Base-by-base conservation (phyloP, 2,797 vertebrate genomes). In the Argentina silus region DNA sequence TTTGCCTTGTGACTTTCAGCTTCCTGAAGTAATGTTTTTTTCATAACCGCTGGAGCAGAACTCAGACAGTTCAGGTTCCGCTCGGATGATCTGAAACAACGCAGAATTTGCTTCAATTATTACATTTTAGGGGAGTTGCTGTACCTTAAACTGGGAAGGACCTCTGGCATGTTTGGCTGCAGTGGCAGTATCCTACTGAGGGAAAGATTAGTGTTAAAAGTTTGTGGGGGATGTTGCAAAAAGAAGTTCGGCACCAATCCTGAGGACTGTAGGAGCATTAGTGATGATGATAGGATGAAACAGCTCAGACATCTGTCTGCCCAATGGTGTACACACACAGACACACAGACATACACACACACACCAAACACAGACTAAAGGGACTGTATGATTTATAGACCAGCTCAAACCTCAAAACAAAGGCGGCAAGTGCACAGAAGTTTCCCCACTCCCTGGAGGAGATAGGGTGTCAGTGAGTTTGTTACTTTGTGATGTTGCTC, bases 1-100 rank as follows among this genome's bases (percentile, higher is more conserved):
- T 84, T 67, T 12, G 78, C 74, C 75, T 74, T 78, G 66, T 83
- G 86, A 74, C 77, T 84, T 70, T 70, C 71, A 43, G 72, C 60
- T 78, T 78, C 79, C 80, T 79, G 66, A 50, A 70, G 61, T 70
- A 66, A 75, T 45, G 63, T 66, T 78, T 79, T 78, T 76, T 70
- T 56, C 66, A 14, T 44, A 56, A 45, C 47, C 61, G 9, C 51
- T 65, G 36, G 61, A 70, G 53, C 55, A 69, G 63, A 67, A 73
- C 36, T 55, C 23, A 15, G 59, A 43, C 53, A 12, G 17, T 44
- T 61, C 44, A 1, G 36, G 61, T 64, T 73, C 67, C 47, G 51
- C 51, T 70, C 43, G n/a, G 57, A 47, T 64, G 72, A 78, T 69
- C 63, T 45, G 57, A 6, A 19, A 53, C 65, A 59, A 62, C 63